phyloP scores from a whole-genome alignment of 2,113 vertebrate genomes.

The Eudyptes chrysolophus region DNA sequence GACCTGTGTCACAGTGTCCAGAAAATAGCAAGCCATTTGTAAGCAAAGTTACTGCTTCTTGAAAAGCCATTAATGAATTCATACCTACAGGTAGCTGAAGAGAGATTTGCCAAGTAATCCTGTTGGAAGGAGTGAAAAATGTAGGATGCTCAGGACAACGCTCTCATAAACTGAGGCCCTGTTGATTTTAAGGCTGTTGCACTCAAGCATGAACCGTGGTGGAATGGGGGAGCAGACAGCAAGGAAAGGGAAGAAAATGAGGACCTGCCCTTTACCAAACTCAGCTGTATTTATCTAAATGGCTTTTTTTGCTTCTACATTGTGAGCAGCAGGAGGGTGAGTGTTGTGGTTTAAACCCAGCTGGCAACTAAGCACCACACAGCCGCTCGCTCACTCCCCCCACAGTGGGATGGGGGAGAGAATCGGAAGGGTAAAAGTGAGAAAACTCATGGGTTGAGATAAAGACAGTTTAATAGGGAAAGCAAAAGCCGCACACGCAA shows the following conservation, averaged over 20 bases:
- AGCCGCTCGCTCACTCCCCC: too few relatives aligned
- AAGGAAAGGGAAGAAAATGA: neutral
- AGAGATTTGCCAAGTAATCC: neutral
- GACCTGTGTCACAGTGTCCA: neutral
- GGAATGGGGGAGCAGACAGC: neutral
- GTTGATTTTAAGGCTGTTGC: neutral
- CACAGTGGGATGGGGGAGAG: too few relatives aligned
- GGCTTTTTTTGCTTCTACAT: neutral
- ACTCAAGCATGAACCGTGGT: neutral
- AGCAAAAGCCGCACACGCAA: too few relatives aligned
- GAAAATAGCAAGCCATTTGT: neutral
- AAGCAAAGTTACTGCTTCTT: neutral
- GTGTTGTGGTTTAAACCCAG: too few relatives aligned
- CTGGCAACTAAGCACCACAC: too few relatives aligned
- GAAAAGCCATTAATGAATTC: neutral
- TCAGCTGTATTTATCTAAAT: neutral
- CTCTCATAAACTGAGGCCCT: neutral
- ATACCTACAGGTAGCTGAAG: neutral
- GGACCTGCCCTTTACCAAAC: neutral
- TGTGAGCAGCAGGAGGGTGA: neutral
- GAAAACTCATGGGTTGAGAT: too few relatives aligned
- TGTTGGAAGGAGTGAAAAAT: neutral
- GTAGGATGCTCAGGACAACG: neutral
- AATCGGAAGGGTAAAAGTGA: too few relatives aligned
- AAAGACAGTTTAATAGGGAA: too few relatives aligned